phyloP scores from a whole-genome alignment of 2,888 invertebrate genomes.

The Acrocera orbiculus region DNA sequence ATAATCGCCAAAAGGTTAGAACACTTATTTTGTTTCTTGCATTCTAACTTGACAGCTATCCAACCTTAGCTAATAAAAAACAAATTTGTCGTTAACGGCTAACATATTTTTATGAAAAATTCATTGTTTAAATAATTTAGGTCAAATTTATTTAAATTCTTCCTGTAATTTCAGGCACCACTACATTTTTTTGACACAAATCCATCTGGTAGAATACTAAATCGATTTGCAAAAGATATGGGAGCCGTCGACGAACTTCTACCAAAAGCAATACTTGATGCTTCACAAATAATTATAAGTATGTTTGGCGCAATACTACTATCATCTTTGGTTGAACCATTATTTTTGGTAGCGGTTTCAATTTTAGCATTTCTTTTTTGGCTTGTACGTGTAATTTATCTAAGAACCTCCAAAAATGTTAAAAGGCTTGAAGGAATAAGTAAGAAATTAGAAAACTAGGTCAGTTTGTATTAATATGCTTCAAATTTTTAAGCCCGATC shows the following conservation, averaged over 20 bases:
- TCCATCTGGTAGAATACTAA: constrained; percentile 59
- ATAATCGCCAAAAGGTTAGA: too few relatives aligned
- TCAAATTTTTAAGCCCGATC: constrained; percentile 45
- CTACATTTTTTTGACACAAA: constrained; percentile 71
- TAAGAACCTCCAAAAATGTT: constrained; percentile 50
- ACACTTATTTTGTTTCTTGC: too few relatives aligned
- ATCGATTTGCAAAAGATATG: constrained; percentile 70
- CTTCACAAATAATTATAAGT: constrained; percentile 35
- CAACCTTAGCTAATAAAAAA: too few relatives aligned
- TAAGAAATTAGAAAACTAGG: constrained; percentile 23
- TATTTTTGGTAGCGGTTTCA: constrained; percentile 40
- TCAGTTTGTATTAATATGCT: constrained; percentile 1
- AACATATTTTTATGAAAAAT: background rate
- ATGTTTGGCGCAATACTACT: constrained; percentile 41
- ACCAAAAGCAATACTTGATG: constrained; percentile 50
- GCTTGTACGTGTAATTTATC: constrained; percentile 41
- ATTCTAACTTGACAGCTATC: too few relatives aligned
- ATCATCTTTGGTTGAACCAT: constrained; percentile 41
- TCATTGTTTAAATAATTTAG: background rate
- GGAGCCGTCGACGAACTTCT: constrained; percentile 62
- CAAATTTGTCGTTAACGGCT: too few relatives aligned
- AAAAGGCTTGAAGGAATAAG: constrained; percentile 46
- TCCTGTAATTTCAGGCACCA: constrained; percentile 32
- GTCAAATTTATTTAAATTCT: constrained; percentile 9
- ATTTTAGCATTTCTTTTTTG: constrained; percentile 40